Conservation (phyloP, 2,888 invertebrate genomes). For the Meghimatium bilineatum region DNA sequence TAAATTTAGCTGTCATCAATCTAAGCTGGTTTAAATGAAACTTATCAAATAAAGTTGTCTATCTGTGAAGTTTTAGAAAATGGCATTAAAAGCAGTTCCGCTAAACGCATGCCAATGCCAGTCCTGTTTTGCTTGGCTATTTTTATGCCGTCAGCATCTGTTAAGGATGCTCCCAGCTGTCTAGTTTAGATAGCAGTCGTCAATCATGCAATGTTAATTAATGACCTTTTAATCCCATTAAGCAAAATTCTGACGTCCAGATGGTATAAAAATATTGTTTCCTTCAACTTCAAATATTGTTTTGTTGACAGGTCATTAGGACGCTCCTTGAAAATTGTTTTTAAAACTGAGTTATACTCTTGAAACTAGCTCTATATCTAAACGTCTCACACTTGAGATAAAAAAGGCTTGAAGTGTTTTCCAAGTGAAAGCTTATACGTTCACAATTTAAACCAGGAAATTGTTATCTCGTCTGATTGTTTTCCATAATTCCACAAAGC, state of each 20-base stretch:
- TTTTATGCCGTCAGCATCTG: background rate
- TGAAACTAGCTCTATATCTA: no score
- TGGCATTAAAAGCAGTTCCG: background rate
- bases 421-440: no score
- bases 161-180: no score
- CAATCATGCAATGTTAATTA: conserved; percentile 17
- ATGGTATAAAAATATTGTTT: conserved; percentile 1
- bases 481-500: no score
- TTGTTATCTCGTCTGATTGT: no score
- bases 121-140: background rate
- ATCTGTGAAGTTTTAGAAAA: background rate
- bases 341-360: no score
- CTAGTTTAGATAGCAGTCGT: background rate
- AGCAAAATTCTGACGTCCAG: conserved; percentile 14
- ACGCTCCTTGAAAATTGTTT: no score
- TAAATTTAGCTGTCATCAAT: no score
- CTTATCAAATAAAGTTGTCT: background rate
- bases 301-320: background rate
- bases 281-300: background rate
- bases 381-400: no score
- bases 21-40: background rate
- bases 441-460: no score
- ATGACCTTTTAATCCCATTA: conserved; percentile 4
- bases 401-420: no score
- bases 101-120: background rate